Conservation (phyloP, 2,888 invertebrate genomes). For the Caenorhabditis sinica region DNA sequence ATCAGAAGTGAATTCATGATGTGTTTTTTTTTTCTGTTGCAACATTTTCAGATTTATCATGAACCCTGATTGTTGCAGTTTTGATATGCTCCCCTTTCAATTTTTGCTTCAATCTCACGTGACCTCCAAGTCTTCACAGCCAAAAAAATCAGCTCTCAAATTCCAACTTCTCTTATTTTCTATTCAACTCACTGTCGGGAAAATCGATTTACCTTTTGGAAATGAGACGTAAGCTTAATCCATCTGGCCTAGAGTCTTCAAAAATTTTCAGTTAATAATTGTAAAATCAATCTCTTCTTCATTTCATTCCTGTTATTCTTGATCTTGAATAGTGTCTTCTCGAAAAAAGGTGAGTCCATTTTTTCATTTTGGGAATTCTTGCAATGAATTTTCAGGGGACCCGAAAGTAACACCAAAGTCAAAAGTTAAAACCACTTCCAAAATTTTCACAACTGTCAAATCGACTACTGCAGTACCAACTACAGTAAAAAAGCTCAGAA, state of each 20-base stretch:
- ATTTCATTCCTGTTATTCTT: conserved; percentile 1
- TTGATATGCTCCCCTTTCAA: too few species aligned
- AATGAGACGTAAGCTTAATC: conserved; percentile 18
- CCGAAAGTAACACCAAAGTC: too few species aligned
- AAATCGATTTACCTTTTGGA: background rate
- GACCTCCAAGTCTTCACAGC: background rate
- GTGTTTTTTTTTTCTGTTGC: too few species aligned
- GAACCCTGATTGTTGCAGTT: too few species aligned
- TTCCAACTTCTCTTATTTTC: background rate
- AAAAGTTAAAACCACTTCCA: background rate
- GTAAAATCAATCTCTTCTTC: conserved; percentile 34
- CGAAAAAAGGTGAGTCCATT: background rate
- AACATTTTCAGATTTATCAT: too few species aligned
- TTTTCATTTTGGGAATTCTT: background rate
- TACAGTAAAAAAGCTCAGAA: too few species aligned
- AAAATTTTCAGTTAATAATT: conserved; percentile 16
- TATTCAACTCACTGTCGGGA: background rate
- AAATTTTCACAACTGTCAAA: background rate
- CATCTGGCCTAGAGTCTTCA: background rate
- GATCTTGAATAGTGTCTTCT: background rate
- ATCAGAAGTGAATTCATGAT: too few species aligned
- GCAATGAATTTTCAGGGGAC: too few species aligned
- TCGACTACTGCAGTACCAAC: background rate
- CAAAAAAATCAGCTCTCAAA: background rate
- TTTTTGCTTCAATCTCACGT: background rate